Base-by-base conservation (phyloP, 2,888 invertebrate genomes). In the Pemphredon lugubris region DNA sequence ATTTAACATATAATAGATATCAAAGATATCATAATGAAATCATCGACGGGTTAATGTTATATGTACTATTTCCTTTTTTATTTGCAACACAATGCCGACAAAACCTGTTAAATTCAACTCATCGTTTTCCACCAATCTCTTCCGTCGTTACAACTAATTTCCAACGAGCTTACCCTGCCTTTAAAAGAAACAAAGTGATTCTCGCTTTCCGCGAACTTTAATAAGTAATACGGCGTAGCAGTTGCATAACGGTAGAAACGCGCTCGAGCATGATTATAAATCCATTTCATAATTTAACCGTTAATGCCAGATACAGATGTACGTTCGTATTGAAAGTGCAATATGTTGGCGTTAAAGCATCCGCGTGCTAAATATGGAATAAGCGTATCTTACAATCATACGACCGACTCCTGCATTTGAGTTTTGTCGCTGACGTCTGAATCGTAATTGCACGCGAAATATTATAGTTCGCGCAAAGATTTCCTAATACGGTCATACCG, bases 361-460 rank as follows among this genome's bases (percentile, higher is more conserved):
- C 72, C 69, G 68, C 59, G 50, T 59, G 60, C 75, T 71, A 40
- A 51, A 77, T 79, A 80, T 63, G 80, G 77, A 23, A 64, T 50
- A 71, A 75, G 47, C 72, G 69, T 79, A 72, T 79, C 72, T 77
- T 37, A 68, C 58, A 63, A 76, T 74, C 80, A 50, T 77, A 74
- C 30, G 39, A 59, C 20, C 51, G 47, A 64, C 50, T 61, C 72
- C 23, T 60, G 68, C 63, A 20, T 53, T 57, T 58, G 30, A 55
- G 67, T 75, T 70, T 71, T 66, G 79, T 80, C 77, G 69, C 67
- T 73, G 77, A 77, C 80, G 53, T 80, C 70, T 80, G 77, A 77
- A 80, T 79, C 79, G 79, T 77, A 77, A 77, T 79, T 75, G 74
- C 75, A 44, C 45, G 59, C 72, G 42, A 79, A 80, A 80, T 79